Evolutionary conservation across 2,797 vertebrate species (phyloP), one percentile per base, ranked within the genome.

Genomic region (Tinamus major): DNA sequence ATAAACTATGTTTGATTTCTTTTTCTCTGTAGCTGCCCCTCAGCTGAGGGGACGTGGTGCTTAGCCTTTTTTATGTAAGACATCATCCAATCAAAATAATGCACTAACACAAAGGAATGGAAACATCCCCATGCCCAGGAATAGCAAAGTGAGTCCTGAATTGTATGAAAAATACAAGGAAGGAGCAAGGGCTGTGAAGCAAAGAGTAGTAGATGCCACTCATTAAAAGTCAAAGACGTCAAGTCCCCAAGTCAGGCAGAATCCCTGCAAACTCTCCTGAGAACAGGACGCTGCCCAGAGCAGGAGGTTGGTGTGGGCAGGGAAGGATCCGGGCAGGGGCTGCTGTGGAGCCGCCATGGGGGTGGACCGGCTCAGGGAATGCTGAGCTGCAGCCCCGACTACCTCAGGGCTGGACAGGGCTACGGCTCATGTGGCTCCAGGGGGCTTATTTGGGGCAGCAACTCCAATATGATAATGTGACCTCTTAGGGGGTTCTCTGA

Each of bases 11-110:
- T 23, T 49, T 29, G 42, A 48, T 62, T 76, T 12, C 20, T 76
- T 41, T 48, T 44, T 61, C 31, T n/a, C 56, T n/a, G 13, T 64
- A 71, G 51, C 44, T 0, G 1, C 58, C 58, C 42, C n/a, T 51
- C 2, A 0, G 48, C n/a, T 26, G 27, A 75, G n/a, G 27, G 26
- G n/a, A 64, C 21, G 27, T 10, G 27, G 23, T 1, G 0, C 23
- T 33, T 70, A 33, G 15, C 31, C 20, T 62, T 62, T 48, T 62
- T 65, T 42, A 62, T 1, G 9, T 75, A 69, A 74, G 68, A 31
- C 20, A 31, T 29, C 27, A 14, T 44, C 21, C 15, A 58, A 59
- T 41, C 37, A 59, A 46, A 70, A 46, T 77, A 44, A 1, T 48
- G n/a, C 59, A 11, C 24, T 59, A 29, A 39, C 0, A 1, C 14